Conservation (phyloP, 2,888 invertebrate species). For the Phaedon cochleariae region DNA sequence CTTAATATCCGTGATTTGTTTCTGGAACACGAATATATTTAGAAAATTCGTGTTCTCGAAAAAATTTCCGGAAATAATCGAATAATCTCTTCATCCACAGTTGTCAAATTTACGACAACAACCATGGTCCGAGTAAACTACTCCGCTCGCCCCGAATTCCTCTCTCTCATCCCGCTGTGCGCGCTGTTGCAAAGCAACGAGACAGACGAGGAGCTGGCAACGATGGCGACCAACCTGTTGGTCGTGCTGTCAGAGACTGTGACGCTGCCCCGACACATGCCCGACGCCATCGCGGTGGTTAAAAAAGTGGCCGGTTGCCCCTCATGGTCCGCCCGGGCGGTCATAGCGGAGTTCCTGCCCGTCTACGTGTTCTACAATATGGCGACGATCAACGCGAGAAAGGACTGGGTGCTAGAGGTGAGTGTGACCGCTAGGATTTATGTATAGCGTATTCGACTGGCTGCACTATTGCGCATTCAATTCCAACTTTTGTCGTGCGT, state of each 20-base stretch:
- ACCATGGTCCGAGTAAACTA: conserved; percentile 54
- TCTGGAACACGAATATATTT: no score
- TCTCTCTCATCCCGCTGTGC: conserved; percentile 69
- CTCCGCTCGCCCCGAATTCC: conserved; percentile 66
- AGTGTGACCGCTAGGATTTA: conserved; percentile 20
- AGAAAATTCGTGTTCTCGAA: no score
- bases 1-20: no score
- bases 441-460: no score
- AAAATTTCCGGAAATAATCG: no score
- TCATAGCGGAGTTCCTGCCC: conserved; percentile 74
- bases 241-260: conserved; percentile 74
- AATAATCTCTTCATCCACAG: no score
- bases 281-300: conserved; percentile 67
- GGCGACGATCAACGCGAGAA: conserved; percentile 67
- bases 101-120: conserved; percentile 54
- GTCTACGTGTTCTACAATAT: conserved; percentile 78
- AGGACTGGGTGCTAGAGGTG: conserved; percentile 66
- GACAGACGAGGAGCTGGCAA: conserved; percentile 78
- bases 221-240: conserved; percentile 72
- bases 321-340: conserved; percentile 76
- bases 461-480: no score
- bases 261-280: conserved; percentile 68
- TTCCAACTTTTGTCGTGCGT: no score
- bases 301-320: conserved; percentile 58
- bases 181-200: conserved; percentile 82